Evolutionary conservation across 1,140 invertebrate genomes (phyloP), one percentile per base, ranked within the genome.

Genomic region (Plectrocnemia conspersa): DNA sequence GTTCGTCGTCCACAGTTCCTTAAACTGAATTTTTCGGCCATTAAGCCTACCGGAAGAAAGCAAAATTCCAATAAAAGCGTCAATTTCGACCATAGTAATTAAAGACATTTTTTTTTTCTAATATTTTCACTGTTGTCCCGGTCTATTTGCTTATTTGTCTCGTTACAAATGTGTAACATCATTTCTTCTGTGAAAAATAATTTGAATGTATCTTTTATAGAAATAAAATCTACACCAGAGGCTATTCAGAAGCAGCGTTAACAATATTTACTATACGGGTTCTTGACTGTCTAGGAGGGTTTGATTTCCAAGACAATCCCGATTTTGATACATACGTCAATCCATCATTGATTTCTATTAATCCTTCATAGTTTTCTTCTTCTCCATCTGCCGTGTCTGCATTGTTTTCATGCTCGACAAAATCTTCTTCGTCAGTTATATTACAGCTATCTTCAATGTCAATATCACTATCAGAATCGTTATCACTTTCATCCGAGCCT

Each of bases 21-120:
- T 44, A 4, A 50, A 50, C 3, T 19, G 7, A 21, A 50, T 18
- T 22, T 52, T 52, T 6, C 48, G 7, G 13, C 13, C 13, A 23
- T 15, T n/a, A 16, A 19, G 7, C 40, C 23, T 35, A 9, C 32
- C 48, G 18, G 48, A 52, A 19, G 48, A 16, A 9, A 52, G 23
- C 22, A 52, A 19, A 21, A 52, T 52, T 15, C 18, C 48, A 15
- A 52, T 40, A 13, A 52, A 52, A 3, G 48, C 48, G 3, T 52
- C 3, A 19, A 52, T 9, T 40, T 52, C 48, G 18, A 5, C 13
- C 3, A 7, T 10, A 23, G 6, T 11, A 5, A 42, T 42, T 7
- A 21, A 13, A 7, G 3, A 5, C 10, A 44, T 44, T 23, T 16
- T 23, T 44, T 44, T 44, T 44, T 41, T 41, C 38, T 16, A 41